Evolutionary conservation across 2,888 invertebrate species (phyloP), one percentile per base, ranked within the genome.

Genomic region (Macaria notata): DNA sequence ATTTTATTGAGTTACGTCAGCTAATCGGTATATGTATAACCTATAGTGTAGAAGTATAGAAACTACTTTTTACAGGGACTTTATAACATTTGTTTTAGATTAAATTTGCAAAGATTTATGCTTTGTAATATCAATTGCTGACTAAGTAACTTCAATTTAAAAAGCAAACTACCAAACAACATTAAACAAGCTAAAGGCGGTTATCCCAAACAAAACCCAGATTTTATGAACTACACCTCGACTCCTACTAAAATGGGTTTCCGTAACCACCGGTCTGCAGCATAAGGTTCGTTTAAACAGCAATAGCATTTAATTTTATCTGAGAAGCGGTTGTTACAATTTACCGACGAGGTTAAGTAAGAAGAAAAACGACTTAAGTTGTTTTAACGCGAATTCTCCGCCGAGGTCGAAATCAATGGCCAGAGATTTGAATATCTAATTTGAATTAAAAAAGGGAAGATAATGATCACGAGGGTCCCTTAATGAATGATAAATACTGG

Each of bases 401-500:
- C 9, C 33, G 46, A 46, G 44, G 39, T 61, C 57, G 55, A 59
- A 63, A 64, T 61, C 63, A 57, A 65, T 64, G 63, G 45, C 29
- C 43, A 31, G 36, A n/a, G 53, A 62, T 65, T 69, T 65, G 56
- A 68, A 65, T 64, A 62, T 52, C 57, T 62, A 61, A 63, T 63
- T 64, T 49, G 46, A 69, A 64, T 64, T 59, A 59, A 66, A 65
- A 66, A 63, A 53, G 50, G 49, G 50, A 56, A 60, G 62, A 63
- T 69, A 66, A 61, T 62, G 49, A 49, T 50, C 39, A 8, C 31
- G 59, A 57, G 49, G 57, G 55, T 56, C 49, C 50, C 48, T 45
- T 67, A 68, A 64, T 65, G 62, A 67, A 73, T 65, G 60, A 63
- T 64, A 59, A 72, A 71, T 56, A 44, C 49, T 42, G 31, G 6